phyloP scores from a whole-genome alignment of 2,888 invertebrate species.

The Dendrolimus pini region DNA sequence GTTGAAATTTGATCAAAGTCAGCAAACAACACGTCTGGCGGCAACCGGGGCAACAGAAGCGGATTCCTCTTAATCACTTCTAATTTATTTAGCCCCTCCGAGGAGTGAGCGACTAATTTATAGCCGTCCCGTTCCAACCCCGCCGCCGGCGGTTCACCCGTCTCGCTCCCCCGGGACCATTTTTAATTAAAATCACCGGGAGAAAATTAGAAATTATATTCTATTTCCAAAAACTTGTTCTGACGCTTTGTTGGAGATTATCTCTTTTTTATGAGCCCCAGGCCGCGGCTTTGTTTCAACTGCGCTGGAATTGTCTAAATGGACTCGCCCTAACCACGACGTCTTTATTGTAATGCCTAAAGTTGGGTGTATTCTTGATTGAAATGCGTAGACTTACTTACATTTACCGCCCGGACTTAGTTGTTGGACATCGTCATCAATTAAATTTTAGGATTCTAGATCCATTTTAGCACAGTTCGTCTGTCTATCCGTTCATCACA shows the following conservation, averaged over 20 bases:
- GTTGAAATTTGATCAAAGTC: constrained; percentile 29
- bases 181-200: constrained; percentile 76
- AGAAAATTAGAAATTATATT: constrained; percentile 77
- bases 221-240: constrained; percentile 76
- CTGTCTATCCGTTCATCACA: no score
- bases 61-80: constrained; percentile 74
- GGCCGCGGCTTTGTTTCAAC: constrained; percentile 69
- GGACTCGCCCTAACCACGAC: constrained; percentile 31
- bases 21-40: constrained; percentile 39
- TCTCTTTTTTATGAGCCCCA: constrained; percentile 74
- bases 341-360: constrained; percentile 5
- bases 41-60: constrained; percentile 47
- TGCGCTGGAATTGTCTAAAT: constrained; percentile 64
- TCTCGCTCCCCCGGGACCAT: constrained; percentile 69
- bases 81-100: constrained; percentile 73
- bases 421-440: no score
- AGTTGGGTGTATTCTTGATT: no score
- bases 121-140: constrained; percentile 61
- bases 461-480: no score
- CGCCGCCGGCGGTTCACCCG: constrained; percentile 34
- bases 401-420: no score
- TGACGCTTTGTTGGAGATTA: constrained; percentile 73
- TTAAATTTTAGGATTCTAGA: no score
- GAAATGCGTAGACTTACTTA: no score
- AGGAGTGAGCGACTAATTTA: constrained; percentile 66